These are phyloP conservation scores for Crepidodera aurea DNA, from an alignment of 2,888 invertebrate genomes.

Conservation along the genomic window DNA sequence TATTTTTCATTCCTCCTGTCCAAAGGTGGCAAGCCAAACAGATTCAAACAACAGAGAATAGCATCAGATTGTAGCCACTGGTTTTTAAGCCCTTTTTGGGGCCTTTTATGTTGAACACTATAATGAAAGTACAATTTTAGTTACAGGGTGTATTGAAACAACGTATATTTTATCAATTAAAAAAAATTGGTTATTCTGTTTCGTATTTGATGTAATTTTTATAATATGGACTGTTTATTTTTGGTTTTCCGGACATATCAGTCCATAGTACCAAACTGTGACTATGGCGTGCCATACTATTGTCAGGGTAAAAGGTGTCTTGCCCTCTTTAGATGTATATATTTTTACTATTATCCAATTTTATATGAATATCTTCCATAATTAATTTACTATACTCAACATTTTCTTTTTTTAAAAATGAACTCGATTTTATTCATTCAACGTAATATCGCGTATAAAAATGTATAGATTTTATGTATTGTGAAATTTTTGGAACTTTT, in stretches of 20 bases:
- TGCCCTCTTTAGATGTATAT: not conserved
- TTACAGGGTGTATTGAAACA: not conserved
- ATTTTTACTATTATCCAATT: too few relatives aligned
- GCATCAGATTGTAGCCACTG: slow-evolving; percentile 44
- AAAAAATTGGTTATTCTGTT: not conserved
- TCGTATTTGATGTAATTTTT: not conserved
- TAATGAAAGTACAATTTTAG: not conserved
- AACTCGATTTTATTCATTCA: too few relatives aligned
- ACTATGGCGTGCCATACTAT: slow-evolving; percentile 22
- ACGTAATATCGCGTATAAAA: too few relatives aligned
- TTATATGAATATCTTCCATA: not conserved
- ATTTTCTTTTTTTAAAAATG: too few relatives aligned
- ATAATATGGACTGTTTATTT: too few relatives aligned
- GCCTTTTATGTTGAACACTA: not conserved
- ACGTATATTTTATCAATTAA: not conserved
- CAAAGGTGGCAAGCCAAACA: slow-evolving; percentile 63
- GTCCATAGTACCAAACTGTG: slow-evolving; percentile 22
- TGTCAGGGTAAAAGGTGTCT: slow-evolving; percentile 19
- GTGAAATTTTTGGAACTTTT: too few relatives aligned
- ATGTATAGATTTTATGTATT: too few relatives aligned
- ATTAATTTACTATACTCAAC: not conserved
- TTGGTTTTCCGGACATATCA: slow-evolving; percentile 19
- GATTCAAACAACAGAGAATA: slow-evolving; percentile 25
- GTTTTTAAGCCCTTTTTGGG: slow-evolving; percentile 33
- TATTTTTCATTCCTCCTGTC: slow-evolving; percentile 82